Evolutionary conservation across 30 jellyfish, hydroid and myxozoan species (phyloP).

Genomic region (Cassiopea andromeda): DNA sequence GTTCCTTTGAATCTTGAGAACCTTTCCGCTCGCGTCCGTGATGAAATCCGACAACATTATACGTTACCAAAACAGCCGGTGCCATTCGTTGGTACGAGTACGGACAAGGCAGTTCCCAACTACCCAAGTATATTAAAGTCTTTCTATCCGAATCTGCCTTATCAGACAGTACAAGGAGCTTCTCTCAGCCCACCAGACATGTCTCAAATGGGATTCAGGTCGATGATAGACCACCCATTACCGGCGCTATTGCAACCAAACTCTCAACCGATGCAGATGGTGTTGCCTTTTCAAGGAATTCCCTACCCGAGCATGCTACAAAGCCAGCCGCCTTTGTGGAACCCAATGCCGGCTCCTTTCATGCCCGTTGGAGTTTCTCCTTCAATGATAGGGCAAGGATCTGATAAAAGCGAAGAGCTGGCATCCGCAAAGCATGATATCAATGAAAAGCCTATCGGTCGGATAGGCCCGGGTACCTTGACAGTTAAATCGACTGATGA

Average conservation of each 20-base stretch:
- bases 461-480: slow-evolving; percentile 71
- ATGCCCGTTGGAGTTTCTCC: slow-evolving; percentile 20
- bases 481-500: slow-evolving; percentile 59
- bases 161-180: slow-evolving; percentile 68
- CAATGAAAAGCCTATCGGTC: background rate
- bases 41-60: slow-evolving; percentile 38
- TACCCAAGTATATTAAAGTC: slow-evolving; percentile 60
- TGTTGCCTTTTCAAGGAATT: slow-evolving; percentile 49
- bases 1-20: slow-evolving; percentile 60
- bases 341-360: slow-evolving; percentile 31
- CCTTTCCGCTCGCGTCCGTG: slow-evolving; percentile 38
- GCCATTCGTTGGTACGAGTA: slow-evolving; percentile 1
- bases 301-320: slow-evolving; percentile 24
- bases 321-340: slow-evolving; percentile 4
- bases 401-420: background rate
- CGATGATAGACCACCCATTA: slow-evolving; percentile 43
- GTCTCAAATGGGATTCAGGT: slow-evolving; percentile 22
- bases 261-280: slow-evolving; percentile 37
- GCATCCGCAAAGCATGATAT: background rate
- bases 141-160: slow-evolving; percentile 62
- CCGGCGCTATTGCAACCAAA: slow-evolving; percentile 29
- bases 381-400: slow-evolving; percentile 6
- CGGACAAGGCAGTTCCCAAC: slow-evolving; percentile 42
- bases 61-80: slow-evolving; percentile 17
- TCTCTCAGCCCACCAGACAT: slow-evolving; percentile 53